A percentile compares a stretch with the other conserved stretches of the same genome.
Conservation (phyloP, 2,888 invertebrate species). For the Caenorhabditis sp. region DNA sequence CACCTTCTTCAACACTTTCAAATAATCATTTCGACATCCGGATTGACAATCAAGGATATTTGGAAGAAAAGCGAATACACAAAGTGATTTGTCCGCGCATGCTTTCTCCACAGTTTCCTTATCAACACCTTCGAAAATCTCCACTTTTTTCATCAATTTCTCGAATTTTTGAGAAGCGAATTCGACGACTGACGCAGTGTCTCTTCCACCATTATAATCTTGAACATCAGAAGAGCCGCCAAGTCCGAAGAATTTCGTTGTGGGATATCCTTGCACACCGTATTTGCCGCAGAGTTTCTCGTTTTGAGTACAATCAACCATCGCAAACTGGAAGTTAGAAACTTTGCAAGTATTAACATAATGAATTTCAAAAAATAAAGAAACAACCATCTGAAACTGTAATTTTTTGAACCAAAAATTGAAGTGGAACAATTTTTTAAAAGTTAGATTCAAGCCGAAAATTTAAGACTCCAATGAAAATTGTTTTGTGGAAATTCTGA, state of each 20-base stretch:
- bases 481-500: too few species aligned
- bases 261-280: conserved; percentile 89
- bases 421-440: too few species aligned
- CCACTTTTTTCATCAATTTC: conserved; percentile 9
- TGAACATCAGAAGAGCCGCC: conserved; percentile 10
- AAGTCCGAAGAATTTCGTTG: conserved; percentile 85
- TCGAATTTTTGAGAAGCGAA: conserved; percentile 17
- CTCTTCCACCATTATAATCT: conserved; percentile 82
- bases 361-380: background rate
- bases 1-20: conserved; percentile 79
- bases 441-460: too few species aligned
- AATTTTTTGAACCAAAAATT: too few species aligned
- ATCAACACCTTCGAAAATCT: conserved; percentile 21
- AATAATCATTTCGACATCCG: conserved; percentile 85
- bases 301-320: conserved; percentile 92
- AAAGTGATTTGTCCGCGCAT: conserved; percentile 84
- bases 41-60: conserved; percentile 94
- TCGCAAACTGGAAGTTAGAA: conserved; percentile 81
- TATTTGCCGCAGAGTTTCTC: conserved; percentile 83
- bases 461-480: too few species aligned
- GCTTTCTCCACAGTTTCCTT: conserved; percentile 80
- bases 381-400: too few species aligned
- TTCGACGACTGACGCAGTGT: conserved; percentile 74
- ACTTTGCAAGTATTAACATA: too few species aligned
- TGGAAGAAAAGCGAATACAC: conserved; percentile 88